Evolutionary conservation across 2,888 invertebrate genomes (phyloP).

Genomic region (Scotopteryx bipunctaria): DNA sequence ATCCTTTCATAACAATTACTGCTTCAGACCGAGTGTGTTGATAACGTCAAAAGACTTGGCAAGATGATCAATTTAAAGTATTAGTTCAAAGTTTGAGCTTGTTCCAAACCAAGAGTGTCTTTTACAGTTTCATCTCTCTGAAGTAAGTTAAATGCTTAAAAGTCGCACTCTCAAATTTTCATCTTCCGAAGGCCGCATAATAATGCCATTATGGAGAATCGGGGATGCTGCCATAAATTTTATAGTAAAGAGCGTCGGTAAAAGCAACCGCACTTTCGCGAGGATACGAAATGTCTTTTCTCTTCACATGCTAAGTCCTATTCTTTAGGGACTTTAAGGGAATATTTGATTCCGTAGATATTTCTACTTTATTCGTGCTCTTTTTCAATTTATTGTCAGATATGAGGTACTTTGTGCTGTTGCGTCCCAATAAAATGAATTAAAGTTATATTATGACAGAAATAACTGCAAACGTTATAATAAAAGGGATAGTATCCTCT

Average conservation of each 20-base stretch:
- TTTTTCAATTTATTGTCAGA: constrained; percentile 4
- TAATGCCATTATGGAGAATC: constrained; percentile 54
- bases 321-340: constrained; percentile 26
- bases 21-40: constrained; percentile 3
- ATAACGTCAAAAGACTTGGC: background rate
- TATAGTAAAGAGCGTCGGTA: constrained; percentile 49
- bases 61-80: constrained; percentile 1
- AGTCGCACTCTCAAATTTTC: constrained; percentile 48
- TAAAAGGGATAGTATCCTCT: too few species aligned
- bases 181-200: constrained; percentile 51
- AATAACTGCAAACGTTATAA: too few species aligned
- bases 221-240: constrained; percentile 53
- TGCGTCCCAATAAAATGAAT: too few species aligned
- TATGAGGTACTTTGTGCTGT: background rate
- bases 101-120: constrained; percentile 6
- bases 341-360: constrained; percentile 28
- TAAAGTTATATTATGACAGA: too few species aligned
- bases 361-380: background rate
- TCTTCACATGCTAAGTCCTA: constrained; percentile 30
- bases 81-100: background rate
- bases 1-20: too few species aligned
- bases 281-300: constrained; percentile 34
- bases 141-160: constrained; percentile 33
- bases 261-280: constrained; percentile 42
- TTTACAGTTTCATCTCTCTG: constrained; percentile 16